Conservation (phyloP, 2,888 invertebrate genomes). For the Ommatoiulus sabulosus region DNA sequence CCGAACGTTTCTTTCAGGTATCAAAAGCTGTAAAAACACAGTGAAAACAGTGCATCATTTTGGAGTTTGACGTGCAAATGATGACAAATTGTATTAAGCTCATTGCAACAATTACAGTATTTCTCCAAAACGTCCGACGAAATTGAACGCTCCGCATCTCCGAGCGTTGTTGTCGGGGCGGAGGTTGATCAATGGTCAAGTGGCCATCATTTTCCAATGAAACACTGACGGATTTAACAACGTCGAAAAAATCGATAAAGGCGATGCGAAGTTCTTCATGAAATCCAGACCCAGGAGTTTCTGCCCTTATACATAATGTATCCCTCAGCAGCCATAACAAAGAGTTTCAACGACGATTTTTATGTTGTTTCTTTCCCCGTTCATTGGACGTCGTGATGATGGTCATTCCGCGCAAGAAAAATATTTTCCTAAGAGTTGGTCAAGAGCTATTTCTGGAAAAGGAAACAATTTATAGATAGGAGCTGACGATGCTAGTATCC, state of each 20-base stretch:
- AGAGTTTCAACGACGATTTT: neutral
- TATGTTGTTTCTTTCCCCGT: neutral
- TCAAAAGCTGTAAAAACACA: neutral
- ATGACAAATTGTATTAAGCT: no score
- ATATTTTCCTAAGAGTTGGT: conserved; percentile 33
- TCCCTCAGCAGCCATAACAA: conserved; percentile 20
- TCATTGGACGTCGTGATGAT: conserved; percentile 25
- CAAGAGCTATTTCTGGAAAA: neutral
- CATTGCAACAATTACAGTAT: neutral
- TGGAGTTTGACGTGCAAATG: neutral
- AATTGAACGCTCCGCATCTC: neutral
- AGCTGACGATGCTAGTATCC: neutral
- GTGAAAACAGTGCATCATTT: neutral
- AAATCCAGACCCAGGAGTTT: neutral
- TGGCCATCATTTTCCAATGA: conserved; percentile 22
- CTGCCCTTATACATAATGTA: conserved; percentile 14
- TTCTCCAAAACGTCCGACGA: neutral
- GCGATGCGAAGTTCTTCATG: neutral
- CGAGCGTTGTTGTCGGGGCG: neutral
- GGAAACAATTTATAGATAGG: neutral
- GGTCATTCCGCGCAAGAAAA: neutral
- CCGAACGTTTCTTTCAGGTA: neutral
- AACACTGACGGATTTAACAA: conserved; percentile 25
- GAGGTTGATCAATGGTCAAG: neutral
- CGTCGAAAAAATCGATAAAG: conserved; percentile 17